Percentiles rank a stretch among this genome's conserved stretches.
Conservation (phyloP, 2,113 vertebrate genomes). For the Syngnathus typhle region DNA sequence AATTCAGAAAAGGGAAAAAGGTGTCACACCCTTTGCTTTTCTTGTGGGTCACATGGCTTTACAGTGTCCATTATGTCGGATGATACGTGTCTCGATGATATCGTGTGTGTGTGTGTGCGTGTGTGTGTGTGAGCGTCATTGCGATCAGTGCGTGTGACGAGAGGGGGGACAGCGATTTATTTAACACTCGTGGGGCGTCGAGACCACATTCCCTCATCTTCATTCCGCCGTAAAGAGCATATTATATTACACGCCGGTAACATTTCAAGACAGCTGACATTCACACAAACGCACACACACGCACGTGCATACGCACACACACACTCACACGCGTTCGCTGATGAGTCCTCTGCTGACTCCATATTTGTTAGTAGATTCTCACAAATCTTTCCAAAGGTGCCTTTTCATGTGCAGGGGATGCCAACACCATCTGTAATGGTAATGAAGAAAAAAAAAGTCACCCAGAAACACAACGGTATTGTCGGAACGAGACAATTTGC, state of each 20-base stretch:
- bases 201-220: slow-evolving; percentile 31
- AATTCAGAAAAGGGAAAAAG: too few relatives aligned
- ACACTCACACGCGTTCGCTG: slow-evolving; percentile 21
- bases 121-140: slow-evolving; percentile 8
- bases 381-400: slow-evolving; percentile 43
- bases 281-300: slow-evolving; percentile 12
- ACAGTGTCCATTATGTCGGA: slow-evolving; percentile 4
- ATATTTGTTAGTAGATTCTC: slow-evolving; percentile 69
- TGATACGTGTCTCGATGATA: slow-evolving; percentile 1
- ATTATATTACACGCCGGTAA: slow-evolving; percentile 38
- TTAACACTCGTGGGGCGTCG: slow-evolving; percentile 25
- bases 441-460: not conserved
- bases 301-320: slow-evolving; percentile 12
- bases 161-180: slow-evolving; percentile 25
- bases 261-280: slow-evolving; percentile 25
- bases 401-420: slow-evolving; percentile 52
- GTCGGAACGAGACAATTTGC: slow-evolving; percentile 67
- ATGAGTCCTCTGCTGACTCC: slow-evolving; percentile 43
- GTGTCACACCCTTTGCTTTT: not conserved
- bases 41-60: slow-evolving; percentile 22
- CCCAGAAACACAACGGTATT: slow-evolving; percentile 30
- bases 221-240: slow-evolving; percentile 44
- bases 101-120: slow-evolving; percentile 8
- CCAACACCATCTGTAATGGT: slow-evolving; percentile 41
- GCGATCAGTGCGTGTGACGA: slow-evolving; percentile 28